phyloP scores from a whole-genome alignment of 2,888 invertebrate genomes.

The Polia nebulosa region DNA sequence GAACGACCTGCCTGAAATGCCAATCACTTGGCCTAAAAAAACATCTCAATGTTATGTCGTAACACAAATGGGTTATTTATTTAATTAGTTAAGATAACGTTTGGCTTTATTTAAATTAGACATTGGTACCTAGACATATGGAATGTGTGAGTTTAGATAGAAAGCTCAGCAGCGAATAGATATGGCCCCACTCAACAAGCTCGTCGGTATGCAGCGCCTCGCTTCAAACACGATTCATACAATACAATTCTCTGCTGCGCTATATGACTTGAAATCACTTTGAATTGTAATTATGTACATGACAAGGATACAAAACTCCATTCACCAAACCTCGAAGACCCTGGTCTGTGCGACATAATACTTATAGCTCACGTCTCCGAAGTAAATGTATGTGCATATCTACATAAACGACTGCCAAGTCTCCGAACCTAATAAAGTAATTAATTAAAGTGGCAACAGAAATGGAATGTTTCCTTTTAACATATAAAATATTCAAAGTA shows the following conservation, averaged over 20 bases:
- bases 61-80: constrained; percentile 74
- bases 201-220: constrained; percentile 73
- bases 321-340: constrained; percentile 71
- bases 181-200: constrained; percentile 47
- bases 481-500: constrained; percentile 6
- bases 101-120: constrained; percentile 59
- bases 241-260: constrained; percentile 70
- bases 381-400: constrained; percentile 57
- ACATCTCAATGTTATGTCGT: constrained; percentile 81
- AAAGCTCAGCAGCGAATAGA: constrained; percentile 48
- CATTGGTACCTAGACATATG: constrained; percentile 3
- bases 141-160: constrained; percentile 43
- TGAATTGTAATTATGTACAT: constrained; percentile 79
- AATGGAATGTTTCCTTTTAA: neutral
- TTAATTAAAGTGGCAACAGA: constrained; percentile 13
- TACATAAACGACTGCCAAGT: constrained; percentile 33
- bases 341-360: constrained; percentile 63
- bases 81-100: constrained; percentile 69
- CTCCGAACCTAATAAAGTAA: constrained; percentile 9
- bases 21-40: constrained; percentile 88
- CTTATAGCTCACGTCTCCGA: constrained; percentile 49
- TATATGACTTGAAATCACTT: constrained; percentile 76
- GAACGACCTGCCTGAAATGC: constrained; percentile 81
- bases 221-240: constrained; percentile 64
- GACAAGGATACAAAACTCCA: constrained; percentile 76